These are phyloP conservation scores for Erithacus rubecula DNA, from an alignment of 2,797 vertebrate genomes.

Conservation along the genomic window DNA sequence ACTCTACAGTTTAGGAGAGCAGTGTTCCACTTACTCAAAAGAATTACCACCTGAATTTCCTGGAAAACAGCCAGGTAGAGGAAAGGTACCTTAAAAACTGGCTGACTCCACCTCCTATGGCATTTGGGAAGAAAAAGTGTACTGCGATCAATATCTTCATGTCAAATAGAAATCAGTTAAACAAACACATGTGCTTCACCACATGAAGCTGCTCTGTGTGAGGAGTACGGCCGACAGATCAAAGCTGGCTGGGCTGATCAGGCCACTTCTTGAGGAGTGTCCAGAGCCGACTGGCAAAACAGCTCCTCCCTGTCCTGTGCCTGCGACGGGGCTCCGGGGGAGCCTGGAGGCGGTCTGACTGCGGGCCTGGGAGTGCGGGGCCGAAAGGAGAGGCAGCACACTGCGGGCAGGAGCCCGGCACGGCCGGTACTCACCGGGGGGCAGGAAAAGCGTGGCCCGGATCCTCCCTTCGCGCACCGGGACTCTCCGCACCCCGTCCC, in stretches of 20 bases:
- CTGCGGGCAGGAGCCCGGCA: constrained; percentile 63
- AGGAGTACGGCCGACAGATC: neutral
- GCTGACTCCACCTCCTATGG: neutral
- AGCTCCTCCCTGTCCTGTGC: constrained; percentile 66
- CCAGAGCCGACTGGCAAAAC: constrained; percentile 5
- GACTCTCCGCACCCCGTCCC: constrained; percentile 74
- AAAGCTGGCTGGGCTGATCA: too few species aligned
- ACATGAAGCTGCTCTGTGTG: accelerated
- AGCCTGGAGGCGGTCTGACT: neutral
- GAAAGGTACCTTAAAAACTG: neutral
- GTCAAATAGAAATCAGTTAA: neutral
- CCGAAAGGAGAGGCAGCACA: accelerated
- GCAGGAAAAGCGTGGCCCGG: constrained; percentile 72
- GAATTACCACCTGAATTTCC: neutral
- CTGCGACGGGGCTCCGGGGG: constrained; percentile 35
- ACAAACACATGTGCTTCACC: neutral
- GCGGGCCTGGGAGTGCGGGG: neutral
- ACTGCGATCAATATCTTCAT: neutral
- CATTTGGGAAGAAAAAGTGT: neutral
- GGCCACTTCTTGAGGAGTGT: neutral
- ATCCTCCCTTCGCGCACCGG: constrained; percentile 73
- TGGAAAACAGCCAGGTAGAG: neutral
- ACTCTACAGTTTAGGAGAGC: neutral
- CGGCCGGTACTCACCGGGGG: constrained; percentile 15
- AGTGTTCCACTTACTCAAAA: neutral